Percentiles rank a stretch among this genome's conserved stretches.
Evolutionary conservation across 1,140 invertebrate species (phyloP).

Genomic region (Melitaea cinxia): DNA sequence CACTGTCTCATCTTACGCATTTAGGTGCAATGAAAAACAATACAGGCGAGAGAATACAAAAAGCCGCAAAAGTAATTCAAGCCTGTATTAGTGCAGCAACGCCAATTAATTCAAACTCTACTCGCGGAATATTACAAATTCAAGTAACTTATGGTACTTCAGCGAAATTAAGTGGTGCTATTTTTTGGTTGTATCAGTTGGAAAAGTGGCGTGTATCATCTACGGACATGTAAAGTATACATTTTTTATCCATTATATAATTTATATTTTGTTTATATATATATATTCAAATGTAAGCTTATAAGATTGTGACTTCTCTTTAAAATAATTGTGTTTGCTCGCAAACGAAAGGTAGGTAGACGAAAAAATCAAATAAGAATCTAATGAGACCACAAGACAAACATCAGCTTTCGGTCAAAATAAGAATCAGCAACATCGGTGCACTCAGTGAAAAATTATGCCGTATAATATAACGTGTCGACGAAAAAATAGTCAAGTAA

Average conservation of each 20-base stretch:
- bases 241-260: background rate
- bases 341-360: too few species aligned
- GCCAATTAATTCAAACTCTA: slow-evolving; percentile 92
- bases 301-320: too few species aligned
- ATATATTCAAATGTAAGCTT: too few species aligned
- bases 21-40: slow-evolving; percentile 84
- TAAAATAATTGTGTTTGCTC: too few species aligned
- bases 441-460: too few species aligned
- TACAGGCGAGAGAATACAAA: slow-evolving; percentile 87
- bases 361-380: too few species aligned
- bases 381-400: too few species aligned
- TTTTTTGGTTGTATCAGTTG: slow-evolving; percentile 92
- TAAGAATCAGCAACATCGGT: too few species aligned
- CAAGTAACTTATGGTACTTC: slow-evolving; percentile 93
- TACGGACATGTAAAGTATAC: slow-evolving; percentile 84
- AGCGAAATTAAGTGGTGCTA: slow-evolving; percentile 92
- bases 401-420: too few species aligned
- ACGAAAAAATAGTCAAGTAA: too few species aligned
- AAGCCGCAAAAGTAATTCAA: slow-evolving; percentile 88
- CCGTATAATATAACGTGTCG: too few species aligned
- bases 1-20: slow-evolving; percentile 89
- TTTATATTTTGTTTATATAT: background rate
- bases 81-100: slow-evolving; percentile 93
- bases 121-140: slow-evolving; percentile 91
- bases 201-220: slow-evolving; percentile 94